phyloP scores from a whole-genome alignment of 2,797 vertebrate species.

The Clarias pachynema region DNA sequence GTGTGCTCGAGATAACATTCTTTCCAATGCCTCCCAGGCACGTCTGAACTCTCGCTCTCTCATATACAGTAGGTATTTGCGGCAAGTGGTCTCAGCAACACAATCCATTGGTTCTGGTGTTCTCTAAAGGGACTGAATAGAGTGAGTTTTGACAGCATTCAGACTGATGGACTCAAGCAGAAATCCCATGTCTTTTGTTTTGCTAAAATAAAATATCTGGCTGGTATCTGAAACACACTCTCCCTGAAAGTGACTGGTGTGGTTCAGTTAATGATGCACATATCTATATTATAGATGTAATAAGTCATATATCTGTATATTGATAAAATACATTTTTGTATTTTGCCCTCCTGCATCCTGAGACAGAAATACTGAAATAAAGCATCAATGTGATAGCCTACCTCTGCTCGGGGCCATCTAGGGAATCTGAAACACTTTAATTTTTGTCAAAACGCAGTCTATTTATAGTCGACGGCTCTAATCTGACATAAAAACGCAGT shows the following conservation, averaged over 20 bases:
- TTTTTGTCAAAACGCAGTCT: constrained; percentile 59
- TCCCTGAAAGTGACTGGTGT: not conserved
- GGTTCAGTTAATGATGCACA: not conserved
- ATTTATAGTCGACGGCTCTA: constrained; percentile 61
- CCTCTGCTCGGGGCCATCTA: constrained; percentile 37
- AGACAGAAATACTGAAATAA: not conserved
- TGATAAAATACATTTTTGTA: not conserved
- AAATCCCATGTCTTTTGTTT: not conserved
- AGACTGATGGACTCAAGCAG: not conserved
- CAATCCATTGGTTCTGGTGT: not conserved
- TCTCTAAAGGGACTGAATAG: not conserved
- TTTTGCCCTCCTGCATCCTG: not conserved
- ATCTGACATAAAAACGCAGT: constrained; percentile 67
- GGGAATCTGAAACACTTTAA: constrained; percentile 57
- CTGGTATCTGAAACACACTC: not conserved
- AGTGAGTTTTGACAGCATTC: not conserved
- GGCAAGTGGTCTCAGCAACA: not conserved
- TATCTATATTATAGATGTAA: too few species aligned
- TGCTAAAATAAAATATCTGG: not conserved
- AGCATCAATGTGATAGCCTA: constrained; percentile 36
- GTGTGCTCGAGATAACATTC: constrained; percentile 56
- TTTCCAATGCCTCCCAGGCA: constrained; percentile 47
- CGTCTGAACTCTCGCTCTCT: not conserved
- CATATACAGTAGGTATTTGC: not conserved
- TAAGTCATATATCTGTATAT: too few species aligned